phyloP scores from a whole-genome alignment of 2,113 vertebrate genomes.

The Lethenteron reissneri region DNA sequence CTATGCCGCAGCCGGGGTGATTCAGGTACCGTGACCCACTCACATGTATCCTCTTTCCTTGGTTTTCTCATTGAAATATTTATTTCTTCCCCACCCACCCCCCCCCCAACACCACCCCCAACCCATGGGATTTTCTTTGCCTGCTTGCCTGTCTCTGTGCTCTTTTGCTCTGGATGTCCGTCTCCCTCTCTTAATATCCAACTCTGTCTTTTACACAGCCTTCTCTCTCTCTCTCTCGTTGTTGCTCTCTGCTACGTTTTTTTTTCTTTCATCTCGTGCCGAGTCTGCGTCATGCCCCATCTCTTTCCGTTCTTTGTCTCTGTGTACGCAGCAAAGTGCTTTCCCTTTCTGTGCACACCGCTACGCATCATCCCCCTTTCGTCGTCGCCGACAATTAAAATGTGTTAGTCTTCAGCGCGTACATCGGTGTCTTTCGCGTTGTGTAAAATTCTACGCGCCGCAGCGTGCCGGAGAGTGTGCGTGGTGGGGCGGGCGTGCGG shows the following conservation, averaged over 20 bases:
- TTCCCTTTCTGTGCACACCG: background rate
- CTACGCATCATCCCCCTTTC: background rate
- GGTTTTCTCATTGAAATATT: background rate
- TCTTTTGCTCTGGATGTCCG: background rate
- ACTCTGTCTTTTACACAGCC: background rate
- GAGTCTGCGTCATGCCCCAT: background rate
- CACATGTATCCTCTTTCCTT: background rate
- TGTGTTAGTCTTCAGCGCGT: too few species aligned
- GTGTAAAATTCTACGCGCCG: too few species aligned
- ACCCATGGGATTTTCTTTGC: background rate
- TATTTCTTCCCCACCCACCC: background rate
- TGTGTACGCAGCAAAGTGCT: background rate
- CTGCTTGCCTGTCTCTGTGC: background rate
- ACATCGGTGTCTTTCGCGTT: too few species aligned
- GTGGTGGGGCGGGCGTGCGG: too few species aligned
- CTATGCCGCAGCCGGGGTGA: constrained; percentile 2
- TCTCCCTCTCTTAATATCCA: background rate
- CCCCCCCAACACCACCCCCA: background rate
- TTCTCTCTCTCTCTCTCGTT: background rate
- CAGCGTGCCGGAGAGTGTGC: too few species aligned
- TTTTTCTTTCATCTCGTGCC: background rate
- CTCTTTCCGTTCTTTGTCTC: background rate
- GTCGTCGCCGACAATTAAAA: too few species aligned
- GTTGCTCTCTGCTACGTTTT: background rate
- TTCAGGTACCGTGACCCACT: background rate